phyloP scores from a whole-genome alignment of 2,113 vertebrate genomes.

The Proteles cristata region DNA sequence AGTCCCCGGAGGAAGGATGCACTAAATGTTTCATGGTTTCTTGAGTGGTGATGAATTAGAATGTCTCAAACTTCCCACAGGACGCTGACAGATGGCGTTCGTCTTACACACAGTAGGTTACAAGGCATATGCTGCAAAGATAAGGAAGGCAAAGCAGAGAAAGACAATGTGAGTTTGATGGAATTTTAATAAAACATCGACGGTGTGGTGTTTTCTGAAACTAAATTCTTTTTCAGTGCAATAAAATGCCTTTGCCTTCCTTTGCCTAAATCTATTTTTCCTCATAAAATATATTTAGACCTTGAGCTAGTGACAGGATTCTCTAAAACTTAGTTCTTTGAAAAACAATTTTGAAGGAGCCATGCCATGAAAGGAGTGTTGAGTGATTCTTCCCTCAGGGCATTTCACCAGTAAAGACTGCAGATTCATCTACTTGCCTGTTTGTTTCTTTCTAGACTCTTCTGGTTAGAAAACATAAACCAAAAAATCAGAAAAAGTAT shows the following conservation, averaged over 20 bases:
- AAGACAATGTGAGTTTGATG: background rate
- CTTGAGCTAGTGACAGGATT: slow-evolving; percentile 39
- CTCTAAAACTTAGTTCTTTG: background rate
- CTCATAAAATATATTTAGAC: slow-evolving; percentile 50
- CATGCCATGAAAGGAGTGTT: background rate
- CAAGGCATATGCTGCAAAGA: background rate
- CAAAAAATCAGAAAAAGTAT: background rate
- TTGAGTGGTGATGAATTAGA: background rate
- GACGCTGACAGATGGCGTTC: background rate
- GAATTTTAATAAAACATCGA: slow-evolving; percentile 42
- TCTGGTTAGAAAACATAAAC: background rate
- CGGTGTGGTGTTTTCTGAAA: background rate
- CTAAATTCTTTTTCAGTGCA: background rate
- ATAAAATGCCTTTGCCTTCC: background rate
- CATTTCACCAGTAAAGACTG: background rate
- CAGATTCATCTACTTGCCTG: background rate
- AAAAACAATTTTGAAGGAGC: slow-evolving; percentile 49
- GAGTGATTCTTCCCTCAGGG: background rate
- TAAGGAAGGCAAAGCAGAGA: background rate
- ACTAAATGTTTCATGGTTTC: background rate
- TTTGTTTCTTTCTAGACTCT: background rate
- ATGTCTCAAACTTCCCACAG: background rate
- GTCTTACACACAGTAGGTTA: background rate
- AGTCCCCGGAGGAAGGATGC: background rate
- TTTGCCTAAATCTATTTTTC: slow-evolving; percentile 59